A percentile compares a stretch with the other conserved stretches of the same genome.
Evolutionary conservation across 2,888 invertebrate species (phyloP).

Genomic region (Spicauda simplicius): DNA sequence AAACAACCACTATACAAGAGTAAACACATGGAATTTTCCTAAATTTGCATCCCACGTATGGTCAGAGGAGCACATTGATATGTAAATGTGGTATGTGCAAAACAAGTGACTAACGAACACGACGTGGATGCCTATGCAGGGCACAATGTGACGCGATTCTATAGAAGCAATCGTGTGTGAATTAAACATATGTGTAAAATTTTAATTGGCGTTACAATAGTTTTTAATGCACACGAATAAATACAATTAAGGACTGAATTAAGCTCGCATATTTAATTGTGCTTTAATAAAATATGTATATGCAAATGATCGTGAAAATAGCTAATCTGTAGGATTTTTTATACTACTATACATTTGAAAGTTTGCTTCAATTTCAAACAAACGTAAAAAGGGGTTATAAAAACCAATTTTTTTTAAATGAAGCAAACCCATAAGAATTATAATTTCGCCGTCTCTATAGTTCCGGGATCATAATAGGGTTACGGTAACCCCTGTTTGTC

Average conservation of each 20-base stretch:
- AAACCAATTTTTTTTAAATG: too few species aligned
- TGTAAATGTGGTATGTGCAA: slow-evolving; percentile 66
- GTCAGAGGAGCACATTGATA: slow-evolving; percentile 56
- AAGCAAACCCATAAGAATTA: too few species aligned
- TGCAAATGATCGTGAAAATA: not conserved
- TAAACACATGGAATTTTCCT: slow-evolving; percentile 5
- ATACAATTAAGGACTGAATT: too few species aligned
- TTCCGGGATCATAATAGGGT: too few species aligned
- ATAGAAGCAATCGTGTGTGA: slow-evolving; percentile 20
- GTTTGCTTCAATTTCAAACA: too few species aligned
- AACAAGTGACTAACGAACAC: slow-evolving; percentile 78
- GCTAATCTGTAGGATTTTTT: too few species aligned
- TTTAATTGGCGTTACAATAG: not conserved
- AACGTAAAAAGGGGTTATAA: too few species aligned
- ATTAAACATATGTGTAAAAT: slow-evolving; percentile 21
- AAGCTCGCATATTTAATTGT: not conserved
- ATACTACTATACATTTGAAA: too few species aligned
- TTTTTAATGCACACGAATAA: too few species aligned
- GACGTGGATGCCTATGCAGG: slow-evolving; percentile 34
- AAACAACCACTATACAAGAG: not conserved
- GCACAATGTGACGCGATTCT: slow-evolving; percentile 25
- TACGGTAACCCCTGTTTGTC: too few species aligned
- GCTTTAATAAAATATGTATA: not conserved
- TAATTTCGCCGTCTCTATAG: too few species aligned
- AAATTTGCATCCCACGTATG: slow-evolving; percentile 16